phyloP scores from a whole-genome alignment of 2,888 invertebrate genomes.

The Steinernema scapterisci region DNA sequence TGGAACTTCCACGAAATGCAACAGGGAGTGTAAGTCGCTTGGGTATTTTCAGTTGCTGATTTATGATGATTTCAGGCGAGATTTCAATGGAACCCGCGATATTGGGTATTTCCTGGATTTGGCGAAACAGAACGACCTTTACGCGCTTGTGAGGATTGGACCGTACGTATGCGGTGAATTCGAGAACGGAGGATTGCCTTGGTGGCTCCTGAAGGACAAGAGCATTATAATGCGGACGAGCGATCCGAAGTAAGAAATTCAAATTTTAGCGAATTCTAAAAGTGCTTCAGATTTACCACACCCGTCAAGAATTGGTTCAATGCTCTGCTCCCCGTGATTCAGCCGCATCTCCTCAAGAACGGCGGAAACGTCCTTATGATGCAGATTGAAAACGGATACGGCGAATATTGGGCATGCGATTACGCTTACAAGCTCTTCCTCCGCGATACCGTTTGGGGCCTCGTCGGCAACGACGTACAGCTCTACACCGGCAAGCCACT shows the following conservation, averaged over 20 bases:
- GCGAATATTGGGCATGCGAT: too few species aligned
- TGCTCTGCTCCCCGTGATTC: background rate
- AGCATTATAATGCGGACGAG: slow-evolving; percentile 31
- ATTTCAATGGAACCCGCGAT: slow-evolving; percentile 36
- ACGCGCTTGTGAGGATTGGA: slow-evolving; percentile 32
- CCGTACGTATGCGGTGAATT: slow-evolving; percentile 38
- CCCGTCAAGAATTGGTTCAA: slow-evolving; percentile 5
- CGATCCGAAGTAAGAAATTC: slow-evolving; percentile 26
- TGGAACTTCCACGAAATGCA: slow-evolving; percentile 37
- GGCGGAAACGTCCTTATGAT: slow-evolving; percentile 1
- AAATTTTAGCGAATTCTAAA: background rate
- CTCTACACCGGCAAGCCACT: background rate
- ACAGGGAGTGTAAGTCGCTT: slow-evolving; percentile 32
- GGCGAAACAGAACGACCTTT: slow-evolving; percentile 35
- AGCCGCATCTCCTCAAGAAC: slow-evolving; percentile 15
- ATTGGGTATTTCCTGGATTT: slow-evolving; percentile 25
- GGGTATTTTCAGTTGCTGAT: background rate
- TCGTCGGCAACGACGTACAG: too few species aligned
- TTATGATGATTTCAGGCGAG: slow-evolving; percentile 4
- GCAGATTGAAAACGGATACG: too few species aligned
- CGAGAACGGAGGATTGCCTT: slow-evolving; percentile 37
- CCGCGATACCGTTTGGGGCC: too few species aligned
- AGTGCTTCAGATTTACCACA: background rate
- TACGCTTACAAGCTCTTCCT: too few species aligned
- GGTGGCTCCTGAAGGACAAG: slow-evolving; percentile 33